phyloP scores from a whole-genome alignment of 2,888 invertebrate genomes.

The Nomada ruficornis region DNA sequence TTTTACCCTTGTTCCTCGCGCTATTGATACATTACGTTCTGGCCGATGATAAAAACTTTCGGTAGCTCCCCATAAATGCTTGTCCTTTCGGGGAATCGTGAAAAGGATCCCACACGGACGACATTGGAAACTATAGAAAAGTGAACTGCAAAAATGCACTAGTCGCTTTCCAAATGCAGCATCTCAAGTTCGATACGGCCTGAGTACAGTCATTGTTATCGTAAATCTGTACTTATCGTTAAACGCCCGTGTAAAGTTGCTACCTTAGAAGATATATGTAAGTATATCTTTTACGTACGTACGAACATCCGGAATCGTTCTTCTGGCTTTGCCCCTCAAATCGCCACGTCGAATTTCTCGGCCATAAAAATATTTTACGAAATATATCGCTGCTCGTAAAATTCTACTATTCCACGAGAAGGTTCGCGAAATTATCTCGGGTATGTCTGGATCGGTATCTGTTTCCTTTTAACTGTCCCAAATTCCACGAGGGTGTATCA shows the following conservation, averaged over 20 bases:
- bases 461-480: slow-evolving; percentile 3
- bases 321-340: neutral
- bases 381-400: slow-evolving; percentile 31
- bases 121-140: neutral
- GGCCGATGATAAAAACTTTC: slow-evolving; percentile 11
- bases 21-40: slow-evolving; percentile 7
- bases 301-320: neutral
- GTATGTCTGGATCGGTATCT: neutral
- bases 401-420: slow-evolving; percentile 25
- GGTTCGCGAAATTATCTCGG: slow-evolving; percentile 19
- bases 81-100: neutral
- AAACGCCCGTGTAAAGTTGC: slow-evolving; percentile 3
- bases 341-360: neutral
- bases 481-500: neutral
- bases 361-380: slow-evolving; percentile 49
- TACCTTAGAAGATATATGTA: slow-evolving; percentile 16
- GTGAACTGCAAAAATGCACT: neutral
- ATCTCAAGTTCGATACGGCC: neutral
- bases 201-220: neutral
- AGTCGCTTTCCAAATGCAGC: slow-evolving; percentile 11
- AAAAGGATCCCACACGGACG: neutral
- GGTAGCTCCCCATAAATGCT: neutral
- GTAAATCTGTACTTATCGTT: neutral
- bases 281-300: neutral
- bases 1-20: neutral